These are phyloP conservation scores for Halcyon badia DNA, from an alignment of 2,797 vertebrate species.

Conservation along the genomic window DNA sequence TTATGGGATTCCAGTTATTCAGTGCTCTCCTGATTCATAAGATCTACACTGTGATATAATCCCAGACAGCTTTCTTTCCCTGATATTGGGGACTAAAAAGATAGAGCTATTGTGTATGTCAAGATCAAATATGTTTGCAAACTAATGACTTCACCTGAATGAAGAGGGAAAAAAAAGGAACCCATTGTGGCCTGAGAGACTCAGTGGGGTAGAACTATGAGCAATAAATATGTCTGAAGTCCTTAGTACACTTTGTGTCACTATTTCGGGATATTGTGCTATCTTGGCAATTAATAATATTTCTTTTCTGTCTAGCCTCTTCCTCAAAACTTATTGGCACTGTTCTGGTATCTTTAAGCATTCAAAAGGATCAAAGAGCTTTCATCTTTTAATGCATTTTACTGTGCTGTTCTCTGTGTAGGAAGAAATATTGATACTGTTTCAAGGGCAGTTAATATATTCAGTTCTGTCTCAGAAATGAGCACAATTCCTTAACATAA, in stretches of 20 bases:
- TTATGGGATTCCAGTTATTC: not conserved
- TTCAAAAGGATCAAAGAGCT: slow-evolving; percentile 49
- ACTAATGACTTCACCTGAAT: not conserved
- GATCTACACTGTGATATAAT: not conserved
- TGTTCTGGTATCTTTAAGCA: not conserved
- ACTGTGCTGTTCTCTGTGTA: not conserved
- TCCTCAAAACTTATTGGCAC: not conserved
- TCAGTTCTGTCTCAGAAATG: slow-evolving; percentile 15
- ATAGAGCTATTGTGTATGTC: not conserved
- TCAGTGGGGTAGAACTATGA: not conserved
- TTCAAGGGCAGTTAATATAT: slow-evolving; percentile 36
- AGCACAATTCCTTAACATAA: slow-evolving; percentile 6
- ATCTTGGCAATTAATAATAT: slow-evolving; percentile 18
- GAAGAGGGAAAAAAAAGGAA: not conserved
- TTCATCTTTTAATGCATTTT: slow-evolving; percentile 47
- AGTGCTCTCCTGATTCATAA: not conserved
- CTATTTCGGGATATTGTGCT: not conserved
- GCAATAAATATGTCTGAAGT: not conserved
- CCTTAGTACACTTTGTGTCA: not conserved
- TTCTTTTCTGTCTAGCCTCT: slow-evolving; percentile 7
- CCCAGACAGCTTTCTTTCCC: not conserved
- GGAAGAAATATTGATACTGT: slow-evolving; percentile 36
- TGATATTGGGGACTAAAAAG: not conserved
- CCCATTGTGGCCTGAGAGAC: not conserved
- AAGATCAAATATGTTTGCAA: slow-evolving; percentile 15